These are phyloP conservation scores for Aproaerema taeniolella DNA, from an alignment of 2,888 invertebrate genomes.

Conservation along the genomic window DNA sequence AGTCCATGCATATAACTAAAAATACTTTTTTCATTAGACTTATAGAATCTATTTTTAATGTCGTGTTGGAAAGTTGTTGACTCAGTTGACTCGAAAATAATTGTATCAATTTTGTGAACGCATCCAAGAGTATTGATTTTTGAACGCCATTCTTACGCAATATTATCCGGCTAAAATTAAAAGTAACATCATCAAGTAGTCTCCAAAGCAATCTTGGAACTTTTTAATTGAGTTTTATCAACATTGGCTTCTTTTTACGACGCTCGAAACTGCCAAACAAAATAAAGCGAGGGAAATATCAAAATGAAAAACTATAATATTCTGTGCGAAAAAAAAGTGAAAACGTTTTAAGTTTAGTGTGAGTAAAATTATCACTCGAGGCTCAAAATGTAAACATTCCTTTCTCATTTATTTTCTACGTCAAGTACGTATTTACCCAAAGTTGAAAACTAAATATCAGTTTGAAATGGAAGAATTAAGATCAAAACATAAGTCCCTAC, in stretches of 20 bases:
- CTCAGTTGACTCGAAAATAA: too few relatives aligned
- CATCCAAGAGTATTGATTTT: constrained; percentile 32
- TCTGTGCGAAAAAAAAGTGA: too few relatives aligned
- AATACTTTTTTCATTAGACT: too few relatives aligned
- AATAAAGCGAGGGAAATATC: constrained; percentile 27
- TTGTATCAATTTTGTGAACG: constrained; percentile 12
- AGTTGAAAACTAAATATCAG: constrained; percentile 1
- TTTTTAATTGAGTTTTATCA: background rate
- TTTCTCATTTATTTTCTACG: too few relatives aligned
- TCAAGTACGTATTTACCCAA: too few relatives aligned
- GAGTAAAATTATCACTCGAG: background rate
- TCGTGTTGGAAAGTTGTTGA: too few relatives aligned
- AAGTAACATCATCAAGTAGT: background rate
- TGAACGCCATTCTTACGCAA: constrained; percentile 30
- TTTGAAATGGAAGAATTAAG: constrained; percentile 57
- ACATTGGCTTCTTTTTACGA: constrained; percentile 12
- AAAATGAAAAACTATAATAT: constrained; percentile 15
- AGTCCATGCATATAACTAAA: too few relatives aligned
- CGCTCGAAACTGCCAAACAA: constrained; percentile 27
- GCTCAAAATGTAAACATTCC: too few relatives aligned
- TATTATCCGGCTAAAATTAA: constrained; percentile 23
- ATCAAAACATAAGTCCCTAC: constrained; percentile 57
- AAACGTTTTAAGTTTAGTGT: background rate
- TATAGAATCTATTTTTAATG: too few relatives aligned
- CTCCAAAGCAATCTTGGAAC: background rate